Percentiles rank a stretch among this genome's conserved stretches.
Evolutionary conservation across 2,797 vertebrate genomes (phyloP).

Genomic region (Sebastes matsubarae): DNA sequence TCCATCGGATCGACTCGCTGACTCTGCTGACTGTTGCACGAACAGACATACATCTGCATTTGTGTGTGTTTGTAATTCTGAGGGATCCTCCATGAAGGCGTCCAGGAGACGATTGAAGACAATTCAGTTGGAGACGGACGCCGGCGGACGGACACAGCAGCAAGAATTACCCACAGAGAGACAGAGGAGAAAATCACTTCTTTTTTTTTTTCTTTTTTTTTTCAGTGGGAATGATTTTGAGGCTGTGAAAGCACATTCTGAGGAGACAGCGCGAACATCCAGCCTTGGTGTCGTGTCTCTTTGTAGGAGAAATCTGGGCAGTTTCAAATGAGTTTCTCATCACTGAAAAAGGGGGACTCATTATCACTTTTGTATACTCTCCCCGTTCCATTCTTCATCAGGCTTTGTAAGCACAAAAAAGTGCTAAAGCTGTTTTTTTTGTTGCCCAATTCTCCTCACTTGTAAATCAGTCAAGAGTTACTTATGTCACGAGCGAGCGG

Average conservation of each 20-base stretch:
- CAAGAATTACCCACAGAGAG: constrained; percentile 51
- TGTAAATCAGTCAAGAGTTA: constrained; percentile 65
- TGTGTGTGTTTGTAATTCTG: constrained; percentile 43
- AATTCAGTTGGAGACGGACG: constrained; percentile 63
- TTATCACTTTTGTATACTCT: constrained; percentile 79
- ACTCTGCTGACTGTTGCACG: constrained; percentile 50
- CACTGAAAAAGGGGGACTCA: constrained; percentile 74
- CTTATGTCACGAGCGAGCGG: constrained; percentile 56
- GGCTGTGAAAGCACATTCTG: constrained; percentile 77
- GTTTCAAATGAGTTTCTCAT: constrained; percentile 79
- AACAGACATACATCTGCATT: constrained; percentile 61
- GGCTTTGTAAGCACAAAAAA: constrained; percentile 79
- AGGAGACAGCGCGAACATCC: constrained; percentile 66
- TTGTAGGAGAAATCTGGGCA: constrained; percentile 77
- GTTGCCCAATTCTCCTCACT: constrained; percentile 60
- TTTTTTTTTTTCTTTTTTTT: constrained; percentile 34
- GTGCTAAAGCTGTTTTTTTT: constrained; percentile 67
- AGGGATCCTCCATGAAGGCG: constrained; percentile 65
- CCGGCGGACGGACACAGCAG: constrained; percentile 58
- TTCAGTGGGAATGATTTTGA: constrained; percentile 43
- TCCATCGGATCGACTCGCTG: constrained; percentile 23
- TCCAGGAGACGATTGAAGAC: constrained; percentile 68
- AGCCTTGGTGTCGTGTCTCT: constrained; percentile 62
- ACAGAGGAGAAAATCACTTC: constrained; percentile 47
- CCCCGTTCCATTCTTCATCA: constrained; percentile 69